Conservation (phyloP, 2,797 vertebrate species). For the Dryobates pubescens region DNA sequence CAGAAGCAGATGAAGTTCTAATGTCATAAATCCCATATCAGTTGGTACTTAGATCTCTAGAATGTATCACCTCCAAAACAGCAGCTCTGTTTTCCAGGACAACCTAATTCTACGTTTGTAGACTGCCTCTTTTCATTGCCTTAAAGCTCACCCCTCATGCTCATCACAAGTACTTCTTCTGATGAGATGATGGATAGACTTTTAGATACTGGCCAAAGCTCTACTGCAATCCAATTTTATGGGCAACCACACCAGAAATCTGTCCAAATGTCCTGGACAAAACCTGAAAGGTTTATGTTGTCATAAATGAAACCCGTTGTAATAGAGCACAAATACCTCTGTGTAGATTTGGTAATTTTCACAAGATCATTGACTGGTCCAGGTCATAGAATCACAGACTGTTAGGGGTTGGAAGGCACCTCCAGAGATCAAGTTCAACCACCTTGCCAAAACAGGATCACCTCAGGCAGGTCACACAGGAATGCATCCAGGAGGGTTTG, state of each 20-base stretch:
- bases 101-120: background rate
- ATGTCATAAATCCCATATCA: background rate
- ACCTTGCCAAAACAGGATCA: too few relatives aligned
- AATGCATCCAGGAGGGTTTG: too few relatives aligned
- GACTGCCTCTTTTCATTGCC: background rate
- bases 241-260: background rate
- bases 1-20: background rate
- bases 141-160: background rate
- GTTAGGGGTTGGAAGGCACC: too few relatives aligned
- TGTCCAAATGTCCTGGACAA: background rate
- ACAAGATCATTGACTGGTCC: too few relatives aligned
- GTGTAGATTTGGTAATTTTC: background rate
- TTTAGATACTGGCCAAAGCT: background rate
- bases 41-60: background rate
- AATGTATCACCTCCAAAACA: background rate
- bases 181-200: background rate
- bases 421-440: too few relatives aligned
- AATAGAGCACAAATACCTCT: background rate
- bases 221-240: background rate
- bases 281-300: background rate
- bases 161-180: background rate
- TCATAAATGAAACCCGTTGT: background rate
- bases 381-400: too few relatives aligned
- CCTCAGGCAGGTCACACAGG: too few relatives aligned
- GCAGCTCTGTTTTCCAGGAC: background rate